These are phyloP conservation scores for Corythornis leucogaster DNA, from an alignment of 2,797 vertebrate species.

Conservation along the genomic window DNA sequence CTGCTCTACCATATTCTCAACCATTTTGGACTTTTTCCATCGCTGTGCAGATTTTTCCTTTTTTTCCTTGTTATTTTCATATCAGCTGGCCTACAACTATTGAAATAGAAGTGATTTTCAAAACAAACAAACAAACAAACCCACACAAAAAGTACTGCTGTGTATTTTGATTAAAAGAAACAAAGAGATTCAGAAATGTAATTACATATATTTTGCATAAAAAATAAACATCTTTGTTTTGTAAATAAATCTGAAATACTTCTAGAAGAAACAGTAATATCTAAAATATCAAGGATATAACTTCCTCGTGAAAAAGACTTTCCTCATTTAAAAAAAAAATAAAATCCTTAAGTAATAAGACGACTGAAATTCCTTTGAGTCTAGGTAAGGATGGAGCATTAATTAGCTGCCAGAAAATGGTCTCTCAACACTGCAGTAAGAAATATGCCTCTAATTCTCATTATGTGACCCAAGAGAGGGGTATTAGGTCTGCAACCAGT, in stretches of 20 bases:
- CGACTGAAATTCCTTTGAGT: slow-evolving; percentile 63
- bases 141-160: background rate
- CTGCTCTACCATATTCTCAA: background rate
- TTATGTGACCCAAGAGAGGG: slow-evolving; percentile 67
- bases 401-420: slow-evolving; percentile 69
- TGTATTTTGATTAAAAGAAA: background rate
- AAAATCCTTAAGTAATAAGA: slow-evolving; percentile 50
- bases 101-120: background rate
- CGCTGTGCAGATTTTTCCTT: background rate
- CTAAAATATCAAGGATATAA: background rate
- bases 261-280: background rate
- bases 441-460: slow-evolving; percentile 74
- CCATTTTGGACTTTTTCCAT: background rate
- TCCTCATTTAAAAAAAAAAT: slow-evolving; percentile 24
- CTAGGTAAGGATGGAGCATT: slow-evolving; percentile 58
- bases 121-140: background rate
- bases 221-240: background rate
- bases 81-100: background rate
- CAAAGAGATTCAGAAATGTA: background rate
- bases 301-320: slow-evolving; percentile 6
- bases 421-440: slow-evolving; percentile 66
- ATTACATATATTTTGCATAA: background rate
- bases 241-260: background rate
- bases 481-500: slow-evolving; percentile 55
- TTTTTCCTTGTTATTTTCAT: background rate